These are phyloP conservation scores for Progne subis DNA, from an alignment of 2,113 vertebrate species.

Conservation along the genomic window DNA sequence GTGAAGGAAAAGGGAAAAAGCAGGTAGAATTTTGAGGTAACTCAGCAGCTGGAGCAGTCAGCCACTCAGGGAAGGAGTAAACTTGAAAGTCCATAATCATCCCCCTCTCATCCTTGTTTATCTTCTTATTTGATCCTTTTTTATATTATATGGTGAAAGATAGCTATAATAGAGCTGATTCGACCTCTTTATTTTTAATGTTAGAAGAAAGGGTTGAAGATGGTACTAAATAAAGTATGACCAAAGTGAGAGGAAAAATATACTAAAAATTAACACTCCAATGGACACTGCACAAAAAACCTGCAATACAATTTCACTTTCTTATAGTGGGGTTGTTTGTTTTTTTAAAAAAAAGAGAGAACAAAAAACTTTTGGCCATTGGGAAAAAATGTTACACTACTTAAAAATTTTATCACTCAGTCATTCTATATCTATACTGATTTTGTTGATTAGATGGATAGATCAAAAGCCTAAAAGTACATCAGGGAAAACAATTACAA, in stretches of 20 bases:
- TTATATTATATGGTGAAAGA: not conserved
- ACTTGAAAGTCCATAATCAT: not conserved
- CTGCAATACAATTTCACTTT: not conserved
- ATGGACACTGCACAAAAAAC: not conserved
- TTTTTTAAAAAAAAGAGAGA: not conserved
- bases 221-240: not conserved
- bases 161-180: not conserved
- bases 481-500: constrained; percentile 12
- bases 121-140: not conserved
- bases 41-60: not conserved
- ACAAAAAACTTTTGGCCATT: not conserved
- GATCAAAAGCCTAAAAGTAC: not conserved
- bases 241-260: not conserved
- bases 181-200: not conserved
- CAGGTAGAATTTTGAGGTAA: not conserved
- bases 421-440: not conserved
- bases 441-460: not conserved
- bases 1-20: not conserved
- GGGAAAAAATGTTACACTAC: not conserved
- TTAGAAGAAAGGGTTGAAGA: not conserved
- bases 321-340: not conserved
- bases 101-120: not conserved
- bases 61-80: not conserved
- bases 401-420: not conserved
- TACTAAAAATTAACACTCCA: not conserved